phyloP scores from a whole-genome alignment of 2,888 invertebrate genomes.

The Salticus scenicus region DNA sequence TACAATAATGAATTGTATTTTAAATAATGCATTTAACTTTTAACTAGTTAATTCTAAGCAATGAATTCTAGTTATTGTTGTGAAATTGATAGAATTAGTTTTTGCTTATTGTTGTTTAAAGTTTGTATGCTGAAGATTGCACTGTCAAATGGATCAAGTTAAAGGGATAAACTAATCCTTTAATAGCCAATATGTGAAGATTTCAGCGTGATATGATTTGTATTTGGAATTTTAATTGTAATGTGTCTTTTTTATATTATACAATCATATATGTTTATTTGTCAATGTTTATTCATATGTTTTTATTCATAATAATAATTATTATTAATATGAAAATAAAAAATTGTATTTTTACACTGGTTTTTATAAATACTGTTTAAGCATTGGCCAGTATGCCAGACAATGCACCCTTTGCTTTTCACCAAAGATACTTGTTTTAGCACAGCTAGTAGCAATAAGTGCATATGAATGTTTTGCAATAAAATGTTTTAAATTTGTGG shows the following conservation, averaged over 20 bases:
- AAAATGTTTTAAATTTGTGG: slow-evolving; percentile 53
- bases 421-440: slow-evolving; percentile 56
- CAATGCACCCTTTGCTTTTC: slow-evolving; percentile 45
- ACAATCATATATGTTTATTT: slow-evolving; percentile 64
- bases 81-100: slow-evolving; percentile 68
- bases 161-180: slow-evolving; percentile 48
- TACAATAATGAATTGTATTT: slow-evolving; percentile 43
- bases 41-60: slow-evolving; percentile 58
- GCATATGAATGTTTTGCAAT: slow-evolving; percentile 45
- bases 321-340: slow-evolving; percentile 55
- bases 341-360: slow-evolving; percentile 70
- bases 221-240: slow-evolving; percentile 60
- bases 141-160: slow-evolving; percentile 58
- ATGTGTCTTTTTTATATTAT: slow-evolving; percentile 65
- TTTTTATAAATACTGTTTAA: slow-evolving; percentile 57
- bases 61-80: slow-evolving; percentile 66
- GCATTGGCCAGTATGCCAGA: slow-evolving; percentile 60
- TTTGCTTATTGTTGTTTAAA: slow-evolving; percentile 68
- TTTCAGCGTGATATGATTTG: slow-evolving; percentile 42
- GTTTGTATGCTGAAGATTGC: slow-evolving; percentile 53
- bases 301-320: no score
- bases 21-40: slow-evolving; percentile 50
- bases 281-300: slow-evolving; percentile 50
- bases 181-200: slow-evolving; percentile 39
- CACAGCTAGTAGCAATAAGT: slow-evolving; percentile 49